phyloP scores from a whole-genome alignment of 2,888 invertebrate species.

The Brachyptera risi region DNA sequence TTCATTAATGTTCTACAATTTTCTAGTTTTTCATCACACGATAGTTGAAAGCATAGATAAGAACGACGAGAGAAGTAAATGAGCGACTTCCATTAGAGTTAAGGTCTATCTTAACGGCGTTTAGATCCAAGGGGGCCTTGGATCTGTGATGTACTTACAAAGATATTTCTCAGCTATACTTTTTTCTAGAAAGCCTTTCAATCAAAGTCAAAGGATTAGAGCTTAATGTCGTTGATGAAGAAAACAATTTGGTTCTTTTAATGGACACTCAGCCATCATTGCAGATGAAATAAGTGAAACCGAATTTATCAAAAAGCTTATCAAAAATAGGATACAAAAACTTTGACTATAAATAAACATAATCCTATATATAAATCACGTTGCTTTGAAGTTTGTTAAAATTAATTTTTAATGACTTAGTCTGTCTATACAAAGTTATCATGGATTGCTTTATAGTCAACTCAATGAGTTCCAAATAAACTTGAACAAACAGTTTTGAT shows the following conservation, averaged over 20 bases:
- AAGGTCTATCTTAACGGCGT: too few species aligned
- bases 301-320: neutral
- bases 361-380: neutral
- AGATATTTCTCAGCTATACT: too few species aligned
- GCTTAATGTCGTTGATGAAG: constrained; percentile 18
- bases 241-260: constrained; percentile 17
- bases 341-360: neutral
- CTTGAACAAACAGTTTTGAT: too few species aligned
- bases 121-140: too few species aligned
- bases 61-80: too few species aligned
- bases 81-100: too few species aligned
- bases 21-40: too few species aligned
- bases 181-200: neutral
- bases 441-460: neutral
- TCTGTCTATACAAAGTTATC: neutral
- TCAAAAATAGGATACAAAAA: neutral
- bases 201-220: constrained; percentile 9
- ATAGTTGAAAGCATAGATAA: too few species aligned
- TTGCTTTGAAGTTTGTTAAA: neutral
- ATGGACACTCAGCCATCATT: constrained; percentile 7
- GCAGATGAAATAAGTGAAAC: neutral
- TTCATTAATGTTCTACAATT: too few species aligned
- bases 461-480: neutral
- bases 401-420: neutral
- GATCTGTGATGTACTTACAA: too few species aligned